Base-by-base conservation (phyloP, 2,888 invertebrate genomes). In the Pollenia angustigena region DNA sequence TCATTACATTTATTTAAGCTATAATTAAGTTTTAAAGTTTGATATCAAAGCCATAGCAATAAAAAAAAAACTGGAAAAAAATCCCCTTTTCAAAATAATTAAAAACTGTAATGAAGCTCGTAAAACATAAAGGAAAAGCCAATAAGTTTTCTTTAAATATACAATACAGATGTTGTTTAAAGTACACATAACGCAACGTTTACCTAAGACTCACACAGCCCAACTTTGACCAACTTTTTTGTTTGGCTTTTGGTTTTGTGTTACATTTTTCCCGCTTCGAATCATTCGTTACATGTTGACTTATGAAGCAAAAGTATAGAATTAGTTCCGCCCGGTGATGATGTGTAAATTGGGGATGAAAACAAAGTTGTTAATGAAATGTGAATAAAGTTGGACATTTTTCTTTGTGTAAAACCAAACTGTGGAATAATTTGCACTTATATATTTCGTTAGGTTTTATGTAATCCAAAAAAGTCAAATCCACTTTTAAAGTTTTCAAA, bases 11-110 rank as follows among this genome's bases (percentile, higher is more conserved):
- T 60, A 46, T 44, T 46, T 52, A 71, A 81, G 18, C 48, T 58
- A 52, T 56, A 72, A 85, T 72, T 72, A 71, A 75, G 74, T 81
- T 60, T 60, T 58, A 18, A 42, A 74, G 14, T 58, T 85, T 82
- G 46, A 62, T 66, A 56, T 23, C 69, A 75, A 58, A 72, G 64
- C 16, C 50, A 48, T 40, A 58, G 18, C 11, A 42, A 16, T 18
- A n/a, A 66, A 72, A 46, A 46, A 23, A 54, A 46, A 40, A 42
- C 32, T 12, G n/a, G n/a, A n/a, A 62, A n/a, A 56, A 76, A 76
- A 71, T 54, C 14, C 18, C 58, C 71, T 50, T 54, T 62, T 68
- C 48, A 69, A 64, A 60, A 42, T 11, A 54, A 69, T 48, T 62
- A 74, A 80, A 76, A 56, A 6, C 58, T 69, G 14, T 69, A 79